Evolutionary conservation across 2,888 invertebrate species (phyloP).

Genomic region (Drosophila neonasuta): DNA sequence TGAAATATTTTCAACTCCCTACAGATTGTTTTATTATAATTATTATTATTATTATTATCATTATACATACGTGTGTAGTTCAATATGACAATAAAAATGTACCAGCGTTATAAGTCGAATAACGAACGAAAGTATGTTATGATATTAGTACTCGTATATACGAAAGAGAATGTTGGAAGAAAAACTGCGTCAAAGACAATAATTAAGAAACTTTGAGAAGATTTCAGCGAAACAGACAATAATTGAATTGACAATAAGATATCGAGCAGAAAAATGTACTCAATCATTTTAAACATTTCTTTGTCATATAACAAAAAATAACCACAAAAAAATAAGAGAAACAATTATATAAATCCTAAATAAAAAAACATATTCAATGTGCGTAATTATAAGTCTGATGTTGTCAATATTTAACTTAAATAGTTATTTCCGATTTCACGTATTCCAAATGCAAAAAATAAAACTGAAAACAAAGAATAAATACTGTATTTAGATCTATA

Average conservation of each 20-base stretch:
- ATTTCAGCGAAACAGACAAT: slow-evolving; percentile 60
- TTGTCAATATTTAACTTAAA: slow-evolving; percentile 76
- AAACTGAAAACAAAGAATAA: slow-evolving; percentile 17
- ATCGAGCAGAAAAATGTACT: slow-evolving; percentile 31
- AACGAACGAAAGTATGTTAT: slow-evolving; percentile 13
- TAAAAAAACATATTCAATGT: slow-evolving; percentile 71
- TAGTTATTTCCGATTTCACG: slow-evolving; percentile 56
- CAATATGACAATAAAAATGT: slow-evolving; percentile 46
- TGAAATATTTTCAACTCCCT: slow-evolving; percentile 38
- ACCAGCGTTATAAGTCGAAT: slow-evolving; percentile 25
- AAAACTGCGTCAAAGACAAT: slow-evolving; percentile 75
- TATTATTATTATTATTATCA: not conserved
- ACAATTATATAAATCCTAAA: slow-evolving; percentile 42
- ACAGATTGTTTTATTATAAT: slow-evolving; percentile 39
- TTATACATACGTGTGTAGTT: slow-evolving; percentile 26
- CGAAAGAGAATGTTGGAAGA: slow-evolving; percentile 32
- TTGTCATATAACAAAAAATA: slow-evolving; percentile 33
- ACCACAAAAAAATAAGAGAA: slow-evolving; percentile 24
- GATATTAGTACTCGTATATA: slow-evolving; percentile 37
- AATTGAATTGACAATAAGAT: slow-evolving; percentile 67
- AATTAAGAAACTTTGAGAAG: slow-evolving; percentile 52
- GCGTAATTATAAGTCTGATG: slow-evolving; percentile 81
- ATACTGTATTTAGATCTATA: slow-evolving; percentile 36
- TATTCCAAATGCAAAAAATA: slow-evolving; percentile 55
- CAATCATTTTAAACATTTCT: slow-evolving; percentile 36